Percentiles rank a stretch among this genome's conserved stretches.
Conservation (phyloP, 2,888 invertebrate species). For the Rhodophaea formosa region DNA sequence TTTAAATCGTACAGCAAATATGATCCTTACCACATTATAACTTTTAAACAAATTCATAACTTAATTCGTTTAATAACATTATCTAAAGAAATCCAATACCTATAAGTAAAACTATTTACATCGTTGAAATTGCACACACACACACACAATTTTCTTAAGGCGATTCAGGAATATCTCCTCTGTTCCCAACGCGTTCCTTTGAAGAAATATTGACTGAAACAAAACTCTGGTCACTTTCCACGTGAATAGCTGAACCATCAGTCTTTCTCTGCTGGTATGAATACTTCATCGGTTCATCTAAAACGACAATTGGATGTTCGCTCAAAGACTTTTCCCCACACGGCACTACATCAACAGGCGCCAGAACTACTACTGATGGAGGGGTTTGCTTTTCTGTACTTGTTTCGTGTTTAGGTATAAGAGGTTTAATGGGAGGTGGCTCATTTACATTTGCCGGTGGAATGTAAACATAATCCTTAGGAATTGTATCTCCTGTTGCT, state of each 20-base stretch:
- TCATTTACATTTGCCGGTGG: conserved; percentile 27
- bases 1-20: neutral
- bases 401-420: neutral
- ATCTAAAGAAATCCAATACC: too few species aligned
- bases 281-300: conserved; percentile 25
- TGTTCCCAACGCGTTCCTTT: neutral
- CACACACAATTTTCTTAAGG: neutral
- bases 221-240: conserved; percentile 25
- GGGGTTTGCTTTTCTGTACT: neutral
- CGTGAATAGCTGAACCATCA: conserved; percentile 30
- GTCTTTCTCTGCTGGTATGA: conserved; percentile 29
- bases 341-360: conserved; percentile 1
- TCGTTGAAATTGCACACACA: neutral
- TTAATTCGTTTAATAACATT: too few species aligned
- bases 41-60: too few species aligned
- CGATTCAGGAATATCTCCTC: conserved; percentile 27
- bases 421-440: conserved; percentile 2
- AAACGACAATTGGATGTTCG: conserved; percentile 33
- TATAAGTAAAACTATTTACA: neutral
- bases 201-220: conserved; percentile 23
- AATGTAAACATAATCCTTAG: conserved; percentile 31
- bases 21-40: neutral
- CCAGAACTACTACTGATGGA: neutral
- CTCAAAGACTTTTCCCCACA: conserved; percentile 20
- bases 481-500: conserved; percentile 7